Evolutionary conservation across 53 echinoderm and acorn worm species (phyloP).

Genomic region (Echinarachnius parma): DNA sequence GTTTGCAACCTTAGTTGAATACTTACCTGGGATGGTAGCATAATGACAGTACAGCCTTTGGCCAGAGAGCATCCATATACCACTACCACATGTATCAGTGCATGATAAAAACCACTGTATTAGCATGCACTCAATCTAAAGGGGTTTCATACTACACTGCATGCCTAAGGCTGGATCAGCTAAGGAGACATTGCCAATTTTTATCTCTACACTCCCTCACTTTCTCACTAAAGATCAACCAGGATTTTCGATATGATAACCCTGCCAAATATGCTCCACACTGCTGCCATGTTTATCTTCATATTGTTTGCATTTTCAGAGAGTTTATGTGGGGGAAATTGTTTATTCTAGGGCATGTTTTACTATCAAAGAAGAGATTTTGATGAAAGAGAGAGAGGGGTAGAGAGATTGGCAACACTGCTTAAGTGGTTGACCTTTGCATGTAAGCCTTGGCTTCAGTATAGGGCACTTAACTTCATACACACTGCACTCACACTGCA

Average conservation of each 20-base stretch:
- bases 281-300: background rate
- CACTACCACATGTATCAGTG: too few species aligned
- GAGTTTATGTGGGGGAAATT: conserved; percentile 16
- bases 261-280: background rate
- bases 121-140: too few species aligned
- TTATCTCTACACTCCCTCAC: too few species aligned
- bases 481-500: conserved; percentile 5
- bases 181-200: conserved; percentile 25
- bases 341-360: too few species aligned
- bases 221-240: too few species aligned
- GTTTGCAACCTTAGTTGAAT: too few species aligned
- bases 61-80: too few species aligned
- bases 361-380: conserved; percentile 9
- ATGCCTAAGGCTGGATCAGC: conserved; percentile 18
- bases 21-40: conserved; percentile 26
- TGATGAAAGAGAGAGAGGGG: background rate
- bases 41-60: too few species aligned
- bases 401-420: conserved; percentile 24
- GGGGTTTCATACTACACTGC: too few species aligned
- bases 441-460: conserved; percentile 7
- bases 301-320: background rate
- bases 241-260: background rate
- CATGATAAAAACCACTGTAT: too few species aligned
- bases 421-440: conserved; percentile 48
- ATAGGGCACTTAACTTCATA: conserved; percentile 35